A percentile compares a stretch with the other conserved stretches of the same genome.
phyloP scores from a whole-genome alignment of 1,140 invertebrate genomes.

The Steinernema khuongi region DNA sequence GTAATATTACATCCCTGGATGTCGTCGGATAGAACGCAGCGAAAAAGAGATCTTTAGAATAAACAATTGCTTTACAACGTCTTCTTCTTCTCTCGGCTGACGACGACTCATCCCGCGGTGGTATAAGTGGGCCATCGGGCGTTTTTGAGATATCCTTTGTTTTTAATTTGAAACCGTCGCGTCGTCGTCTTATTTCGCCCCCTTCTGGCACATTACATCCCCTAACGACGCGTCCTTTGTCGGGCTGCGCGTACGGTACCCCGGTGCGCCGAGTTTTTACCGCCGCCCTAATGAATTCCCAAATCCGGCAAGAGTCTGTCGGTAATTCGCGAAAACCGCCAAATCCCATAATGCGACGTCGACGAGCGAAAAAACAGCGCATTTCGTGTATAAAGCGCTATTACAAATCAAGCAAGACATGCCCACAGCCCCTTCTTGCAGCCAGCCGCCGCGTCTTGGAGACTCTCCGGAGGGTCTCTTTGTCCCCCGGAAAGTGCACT shows the following conservation, averaged over 20 bases:
- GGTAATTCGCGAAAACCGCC: constrained; percentile 7
- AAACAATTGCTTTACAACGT: constrained; percentile 9
- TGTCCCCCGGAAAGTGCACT: background rate
- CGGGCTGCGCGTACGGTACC: background rate
- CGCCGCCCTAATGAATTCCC: too few relatives aligned
- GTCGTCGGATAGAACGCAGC: background rate
- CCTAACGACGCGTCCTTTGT: background rate
- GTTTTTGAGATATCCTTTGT: background rate
- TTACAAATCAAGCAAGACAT: constrained; percentile 13
- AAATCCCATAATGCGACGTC: constrained; percentile 8
- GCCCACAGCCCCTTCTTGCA: background rate
- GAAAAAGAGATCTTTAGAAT: constrained; percentile 7
- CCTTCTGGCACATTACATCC: background rate
- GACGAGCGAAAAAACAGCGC: constrained; percentile 14
- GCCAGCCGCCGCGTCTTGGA: background rate
- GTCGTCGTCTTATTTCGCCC: background rate
- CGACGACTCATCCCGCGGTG: background rate
- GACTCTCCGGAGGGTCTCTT: background rate
- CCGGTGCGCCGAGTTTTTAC: background rate
- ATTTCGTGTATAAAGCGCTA: constrained; percentile 4
- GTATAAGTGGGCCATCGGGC: background rate
- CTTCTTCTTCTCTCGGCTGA: background rate
- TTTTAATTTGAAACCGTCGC: background rate
- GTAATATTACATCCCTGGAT: background rate
- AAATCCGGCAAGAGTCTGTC: background rate